Base-by-base conservation (phyloP, 2,797 vertebrate species). In the Lophotriccus pileatus region DNA sequence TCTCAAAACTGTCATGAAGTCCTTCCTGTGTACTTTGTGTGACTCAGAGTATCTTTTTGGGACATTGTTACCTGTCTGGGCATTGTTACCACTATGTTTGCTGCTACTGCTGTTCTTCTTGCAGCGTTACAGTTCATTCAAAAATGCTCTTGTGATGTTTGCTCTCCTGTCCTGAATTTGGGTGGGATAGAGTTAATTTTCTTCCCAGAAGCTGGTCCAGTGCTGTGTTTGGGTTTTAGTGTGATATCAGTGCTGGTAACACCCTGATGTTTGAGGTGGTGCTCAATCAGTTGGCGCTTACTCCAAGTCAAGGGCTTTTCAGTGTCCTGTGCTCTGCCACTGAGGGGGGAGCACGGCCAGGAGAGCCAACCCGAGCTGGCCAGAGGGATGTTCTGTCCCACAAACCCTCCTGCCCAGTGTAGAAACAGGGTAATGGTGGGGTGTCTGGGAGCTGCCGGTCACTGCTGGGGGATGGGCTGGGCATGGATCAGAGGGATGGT, bases 1-100 rank as follows among this genome's bases (percentile, higher is more conserved):
- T 47, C 63, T 41, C 43, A 25, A 32, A 32, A n/a, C 21, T 4
- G 14, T 17, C 7, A 7, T 14, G 3, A 32, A 76, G 52, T 41
- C 34, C 52, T 32, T 14, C 23, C 23, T 1, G 0, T 14, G n/a
- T 32, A 8, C 43, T 56, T n/a, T 24, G 16, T 2, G 0, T 46
- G 52, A 36, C 36, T 30, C 27, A 20, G 46, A 50, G n/a, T n/a
- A 11, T 66, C 34, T 36, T 60, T 64, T 15, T 4, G 68, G n/a
- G 36, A 16, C 23, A 4, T 15, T 66, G 16, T 56, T 66, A 36
- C 21, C 27, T 20, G 36, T 60, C 39, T 20, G 25, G 36, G 36
- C 25, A 7, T 60, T 60, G 58, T 60, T 60, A 39, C 18, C 58
- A 28, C 34, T 32, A n/a, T 60, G 1, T 56, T 7, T 18, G 63